phyloP scores from a whole-genome alignment of 2,113 vertebrate species.

The Nannobrachium achirus region DNA sequence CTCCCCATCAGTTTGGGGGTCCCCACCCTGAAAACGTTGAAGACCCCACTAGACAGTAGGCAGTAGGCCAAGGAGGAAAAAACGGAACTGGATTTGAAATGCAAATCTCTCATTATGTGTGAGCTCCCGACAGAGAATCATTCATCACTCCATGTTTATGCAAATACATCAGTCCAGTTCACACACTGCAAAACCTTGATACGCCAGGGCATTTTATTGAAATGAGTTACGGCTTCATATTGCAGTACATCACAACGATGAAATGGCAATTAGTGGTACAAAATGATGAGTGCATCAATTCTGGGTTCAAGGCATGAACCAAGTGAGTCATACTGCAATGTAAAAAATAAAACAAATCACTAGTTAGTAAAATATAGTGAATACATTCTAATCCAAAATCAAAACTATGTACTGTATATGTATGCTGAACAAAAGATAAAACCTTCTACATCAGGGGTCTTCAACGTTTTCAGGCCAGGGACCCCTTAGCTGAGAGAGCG shows the following conservation, averaged over 20 bases:
- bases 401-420: neutral
- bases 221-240: constrained; percentile 22
- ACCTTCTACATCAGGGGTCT: neutral
- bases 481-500: no score
- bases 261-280: constrained; percentile 7
- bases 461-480: no score
- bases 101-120: constrained; percentile 56
- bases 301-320: neutral
- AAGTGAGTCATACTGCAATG: constrained; percentile 15
- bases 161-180: constrained; percentile 35
- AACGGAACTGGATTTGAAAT: constrained; percentile 66
- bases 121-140: constrained; percentile 19
- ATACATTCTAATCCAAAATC: constrained; percentile 13
- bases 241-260: constrained; percentile 1
- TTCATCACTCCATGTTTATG: constrained; percentile 12
- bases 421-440: neutral
- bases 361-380: constrained; percentile 14
- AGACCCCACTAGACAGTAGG: no score
- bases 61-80: constrained; percentile 32
- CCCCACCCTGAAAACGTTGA: no score
- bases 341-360: no score
- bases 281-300: constrained; percentile 15
- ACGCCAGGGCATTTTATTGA: constrained; percentile 51
- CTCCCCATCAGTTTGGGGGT: no score
- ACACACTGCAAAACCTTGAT: constrained; percentile 35